Conservation (phyloP, 2,113 vertebrate species). For the Lophura nycthemera region DNA sequence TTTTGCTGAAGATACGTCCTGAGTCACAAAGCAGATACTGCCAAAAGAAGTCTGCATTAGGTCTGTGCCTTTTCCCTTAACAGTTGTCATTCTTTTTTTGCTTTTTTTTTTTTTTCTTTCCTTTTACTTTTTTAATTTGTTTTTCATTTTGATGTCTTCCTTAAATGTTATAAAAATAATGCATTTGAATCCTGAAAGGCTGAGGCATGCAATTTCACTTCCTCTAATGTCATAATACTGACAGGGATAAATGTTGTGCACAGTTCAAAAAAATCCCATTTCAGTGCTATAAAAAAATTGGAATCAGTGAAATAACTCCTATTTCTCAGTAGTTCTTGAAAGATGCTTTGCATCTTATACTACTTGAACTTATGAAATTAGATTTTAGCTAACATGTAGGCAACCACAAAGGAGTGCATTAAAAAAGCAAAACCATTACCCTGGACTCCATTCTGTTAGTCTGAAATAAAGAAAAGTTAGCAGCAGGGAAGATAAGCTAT, state of each 20-base stretch:
- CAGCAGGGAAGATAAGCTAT: background rate
- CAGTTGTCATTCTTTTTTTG: background rate
- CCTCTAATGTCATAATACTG: background rate
- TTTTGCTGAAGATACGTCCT: fast-evolving
- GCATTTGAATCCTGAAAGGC: background rate
- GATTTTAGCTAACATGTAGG: background rate
- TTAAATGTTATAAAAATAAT: background rate
- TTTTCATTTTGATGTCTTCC: constrained; percentile 14
- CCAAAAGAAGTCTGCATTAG: background rate
- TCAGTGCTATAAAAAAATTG: background rate
- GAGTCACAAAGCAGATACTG: background rate
- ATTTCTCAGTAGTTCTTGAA: background rate
- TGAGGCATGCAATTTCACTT: background rate
- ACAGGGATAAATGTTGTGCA: background rate
- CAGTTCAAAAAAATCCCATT: background rate
- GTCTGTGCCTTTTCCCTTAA: background rate
- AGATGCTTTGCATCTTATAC: background rate
- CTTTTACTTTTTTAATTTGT: background rate
- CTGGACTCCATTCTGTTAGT: background rate
- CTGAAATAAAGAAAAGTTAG: background rate
- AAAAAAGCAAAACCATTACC: background rate
- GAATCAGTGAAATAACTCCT: background rate
- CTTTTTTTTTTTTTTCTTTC: background rate
- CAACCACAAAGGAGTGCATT: background rate
- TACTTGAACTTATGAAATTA: background rate